Evolutionary conservation across 2,113 vertebrate genomes (phyloP), one percentile per base, ranked within the genome.

Genomic region (Bubalus kerabau): DNA sequence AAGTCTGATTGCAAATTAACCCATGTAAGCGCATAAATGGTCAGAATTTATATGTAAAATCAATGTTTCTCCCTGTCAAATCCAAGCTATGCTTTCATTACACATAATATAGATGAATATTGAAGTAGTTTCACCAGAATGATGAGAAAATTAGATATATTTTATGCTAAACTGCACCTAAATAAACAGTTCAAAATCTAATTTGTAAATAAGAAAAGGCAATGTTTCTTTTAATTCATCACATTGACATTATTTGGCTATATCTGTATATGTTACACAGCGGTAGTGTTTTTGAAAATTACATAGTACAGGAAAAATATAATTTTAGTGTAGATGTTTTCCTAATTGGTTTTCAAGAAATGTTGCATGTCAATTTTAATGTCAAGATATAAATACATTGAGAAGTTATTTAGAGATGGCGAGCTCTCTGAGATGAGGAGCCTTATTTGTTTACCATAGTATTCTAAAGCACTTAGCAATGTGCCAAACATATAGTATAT

Each of bases 41-140:
- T 40, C 36, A 92, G 54, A 96, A 81, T 78, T 93, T 96, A 83
- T 48, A 78, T 11, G 40, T 88, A 93, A 88, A 91, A 71, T 89
- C 43, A 48, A n/a, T 76, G 23, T 78, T 92, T 90, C 26, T 83
- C 15, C 8, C 48, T 91, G 85, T 90, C 78, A 95, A 76, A 83
- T 62, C 23, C 26, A 90, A 19, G 50, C n/a, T 16, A 59, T 64
- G 0, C 17, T 54, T 89, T 93, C 89, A 86, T 91, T 64, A 97
- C 83, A 52, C 1, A 30, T 24, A 82, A 46, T 26, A 3, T 10
- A 67, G 78, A 56, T 46, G 59, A 95, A 84, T 52, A 95, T 48
- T 91, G 57, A 13, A 62, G 8, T 80, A 76, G 67, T 62, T 95
- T 87, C 87, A 80, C 7, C 26, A 90, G 76, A 52, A 95, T 30